Percentiles rank a stretch among this genome's conserved stretches.
Evolutionary conservation across 2,797 vertebrate genomes (phyloP).

Genomic region (Cichlasoma orientale): DNA sequence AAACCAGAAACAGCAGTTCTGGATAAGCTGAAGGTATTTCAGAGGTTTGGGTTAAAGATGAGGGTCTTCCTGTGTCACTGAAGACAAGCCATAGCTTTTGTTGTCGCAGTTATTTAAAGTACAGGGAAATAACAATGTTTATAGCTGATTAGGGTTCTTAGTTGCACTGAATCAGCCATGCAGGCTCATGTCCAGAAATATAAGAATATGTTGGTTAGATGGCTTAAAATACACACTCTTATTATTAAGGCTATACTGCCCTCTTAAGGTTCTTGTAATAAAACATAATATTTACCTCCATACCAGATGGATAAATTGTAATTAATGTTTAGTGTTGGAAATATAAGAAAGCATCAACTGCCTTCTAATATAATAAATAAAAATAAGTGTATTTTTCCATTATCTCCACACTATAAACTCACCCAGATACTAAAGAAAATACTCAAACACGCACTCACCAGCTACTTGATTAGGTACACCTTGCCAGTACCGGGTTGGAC

Average conservation of each 20-base stretch:
- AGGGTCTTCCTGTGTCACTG: not conserved
- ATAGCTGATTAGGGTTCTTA: not conserved
- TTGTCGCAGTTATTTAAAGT: not conserved
- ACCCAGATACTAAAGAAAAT: not conserved
- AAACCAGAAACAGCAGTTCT: not conserved
- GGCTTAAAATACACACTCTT: not conserved
- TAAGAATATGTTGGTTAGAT: not conserved
- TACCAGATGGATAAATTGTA: not conserved
- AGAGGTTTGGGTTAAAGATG: not conserved
- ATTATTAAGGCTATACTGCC: conserved; percentile 40
- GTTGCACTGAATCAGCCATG: not conserved
- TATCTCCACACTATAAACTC: not conserved
- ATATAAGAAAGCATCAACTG: not conserved
- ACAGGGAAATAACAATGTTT: not conserved
- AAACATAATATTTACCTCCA: not conserved
- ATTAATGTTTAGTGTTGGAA: not conserved
- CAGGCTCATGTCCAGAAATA: not conserved
- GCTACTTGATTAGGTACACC: not conserved
- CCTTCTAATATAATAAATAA: not conserved
- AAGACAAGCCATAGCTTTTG: not conserved
- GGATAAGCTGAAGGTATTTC: not conserved
- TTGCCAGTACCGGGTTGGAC: not conserved
- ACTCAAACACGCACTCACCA: not conserved
- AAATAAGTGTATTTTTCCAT: not conserved
- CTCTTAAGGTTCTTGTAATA: conserved; percentile 59